A percentile compares a stretch with the other conserved stretches of the same genome.
phyloP scores from a whole-genome alignment of 2,797 vertebrate species.

The Acanthiza pusilla region DNA sequence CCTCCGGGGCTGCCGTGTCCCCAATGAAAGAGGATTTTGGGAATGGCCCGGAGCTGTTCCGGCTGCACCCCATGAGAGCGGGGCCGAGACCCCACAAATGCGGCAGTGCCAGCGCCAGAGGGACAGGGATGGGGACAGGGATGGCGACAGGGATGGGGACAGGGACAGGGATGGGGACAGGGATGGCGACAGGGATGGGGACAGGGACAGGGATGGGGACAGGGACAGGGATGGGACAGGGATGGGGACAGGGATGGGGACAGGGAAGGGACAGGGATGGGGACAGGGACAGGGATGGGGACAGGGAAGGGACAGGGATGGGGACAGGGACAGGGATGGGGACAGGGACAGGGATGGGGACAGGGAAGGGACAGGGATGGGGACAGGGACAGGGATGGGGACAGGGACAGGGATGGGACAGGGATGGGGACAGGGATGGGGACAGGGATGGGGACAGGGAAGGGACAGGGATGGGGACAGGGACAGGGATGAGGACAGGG shows the following conservation, averaged over 20 bases:
- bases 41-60: neutral
- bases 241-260: no score
- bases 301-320: no score
- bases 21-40: fast-evolving
- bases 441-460: neutral
- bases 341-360: no score
- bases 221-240: no score
- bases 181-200: neutral
- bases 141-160: neutral
- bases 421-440: neutral
- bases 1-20: neutral
- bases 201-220: neutral
- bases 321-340: no score
- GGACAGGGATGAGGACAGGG: no score
- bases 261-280: no score
- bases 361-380: neutral
- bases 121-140: neutral
- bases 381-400: neutral
- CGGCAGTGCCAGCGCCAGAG: fast-evolving
- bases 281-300: no score
- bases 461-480: neutral
- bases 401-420: no score
- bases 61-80: fast-evolving
- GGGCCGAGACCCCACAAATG: fast-evolving
- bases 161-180: no score